Evolutionary conservation across 37 sponge, comb jelly and placozoan species (phyloP).

Genomic region (Bolinopsis microptera): DNA sequence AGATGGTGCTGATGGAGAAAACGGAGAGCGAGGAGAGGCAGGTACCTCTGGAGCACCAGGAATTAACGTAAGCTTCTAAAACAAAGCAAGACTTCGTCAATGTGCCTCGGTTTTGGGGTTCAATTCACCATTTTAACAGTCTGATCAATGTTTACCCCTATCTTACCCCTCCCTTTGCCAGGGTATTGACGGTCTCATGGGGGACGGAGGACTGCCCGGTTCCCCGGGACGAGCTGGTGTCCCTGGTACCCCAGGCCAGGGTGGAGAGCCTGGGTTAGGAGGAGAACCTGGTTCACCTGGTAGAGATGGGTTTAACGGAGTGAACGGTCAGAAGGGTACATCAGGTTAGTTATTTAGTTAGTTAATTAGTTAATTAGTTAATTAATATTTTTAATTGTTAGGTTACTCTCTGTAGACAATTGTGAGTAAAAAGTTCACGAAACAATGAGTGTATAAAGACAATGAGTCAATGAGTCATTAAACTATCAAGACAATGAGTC

Average conservation of each 20-base stretch:
- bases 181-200: neutral
- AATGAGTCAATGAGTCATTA: too few relatives aligned
- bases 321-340: slow-evolving; percentile 5
- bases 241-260: neutral
- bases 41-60: neutral
- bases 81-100: too few relatives aligned
- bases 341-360: neutral
- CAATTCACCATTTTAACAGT: too few relatives aligned
- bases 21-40: neutral
- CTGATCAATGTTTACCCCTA: too few relatives aligned
- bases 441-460: too few relatives aligned
- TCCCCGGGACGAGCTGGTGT: neutral
- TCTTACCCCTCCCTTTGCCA: too few relatives aligned
- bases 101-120: too few relatives aligned
- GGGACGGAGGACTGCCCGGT: neutral
- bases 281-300: slow-evolving; percentile 7
- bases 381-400: neutral
- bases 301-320: neutral
- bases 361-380: neutral
- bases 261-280: neutral
- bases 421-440: too few relatives aligned
- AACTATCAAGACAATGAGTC: too few relatives aligned
- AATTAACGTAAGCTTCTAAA: neutral
- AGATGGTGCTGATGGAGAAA: slow-evolving; percentile 11
- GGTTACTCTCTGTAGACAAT: neutral